A percentile compares a stretch with the other conserved stretches of the same genome.
Evolutionary conservation across 2,797 vertebrate species (phyloP).

Genomic region (Bufotes viridis): DNA sequence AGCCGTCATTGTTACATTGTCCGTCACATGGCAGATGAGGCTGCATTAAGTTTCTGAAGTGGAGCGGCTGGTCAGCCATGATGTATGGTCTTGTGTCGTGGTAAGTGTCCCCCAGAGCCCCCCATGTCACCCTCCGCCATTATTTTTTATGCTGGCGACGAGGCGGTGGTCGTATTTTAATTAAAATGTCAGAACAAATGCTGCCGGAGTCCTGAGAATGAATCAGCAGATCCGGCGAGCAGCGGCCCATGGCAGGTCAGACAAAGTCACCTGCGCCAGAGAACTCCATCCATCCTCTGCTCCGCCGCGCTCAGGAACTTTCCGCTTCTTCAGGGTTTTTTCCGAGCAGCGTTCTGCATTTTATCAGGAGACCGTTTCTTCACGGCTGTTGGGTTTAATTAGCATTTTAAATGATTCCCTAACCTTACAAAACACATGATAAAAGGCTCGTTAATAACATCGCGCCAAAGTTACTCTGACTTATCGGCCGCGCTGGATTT

Average conservation of each 20-base stretch:
- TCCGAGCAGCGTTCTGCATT: slow-evolving; percentile 69
- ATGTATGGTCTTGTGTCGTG: slow-evolving; percentile 61
- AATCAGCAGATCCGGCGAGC: slow-evolving; percentile 87
- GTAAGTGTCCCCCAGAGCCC: slow-evolving; percentile 61
- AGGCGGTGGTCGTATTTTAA: slow-evolving; percentile 90
- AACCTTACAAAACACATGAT: slow-evolving; percentile 54
- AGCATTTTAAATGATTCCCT: slow-evolving; percentile 65
- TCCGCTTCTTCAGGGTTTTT: slow-evolving; percentile 71
- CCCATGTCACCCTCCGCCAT: slow-evolving; percentile 65
- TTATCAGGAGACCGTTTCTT: slow-evolving; percentile 67
- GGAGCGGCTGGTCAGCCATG: slow-evolving; percentile 62
- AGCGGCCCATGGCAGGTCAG: slow-evolving; percentile 88
- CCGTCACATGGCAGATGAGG: not conserved
- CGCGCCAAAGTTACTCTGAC: slow-evolving; percentile 48
- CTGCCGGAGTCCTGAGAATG: slow-evolving; percentile 88
- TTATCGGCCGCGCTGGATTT: slow-evolving; percentile 35
- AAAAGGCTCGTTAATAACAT: slow-evolving; percentile 45
- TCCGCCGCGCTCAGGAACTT: slow-evolving; percentile 71
- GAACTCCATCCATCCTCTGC: slow-evolving; percentile 80
- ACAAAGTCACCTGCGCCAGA: slow-evolving; percentile 84
- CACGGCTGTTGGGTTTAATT: slow-evolving; percentile 72
- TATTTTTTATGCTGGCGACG: slow-evolving; percentile 74
- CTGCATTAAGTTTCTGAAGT: not conserved
- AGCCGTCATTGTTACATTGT: not conserved
- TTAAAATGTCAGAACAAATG: slow-evolving; percentile 94